Conservation (phyloP, 1,140 invertebrate genomes). For the Caenorhabditis tropicalis region DNA sequence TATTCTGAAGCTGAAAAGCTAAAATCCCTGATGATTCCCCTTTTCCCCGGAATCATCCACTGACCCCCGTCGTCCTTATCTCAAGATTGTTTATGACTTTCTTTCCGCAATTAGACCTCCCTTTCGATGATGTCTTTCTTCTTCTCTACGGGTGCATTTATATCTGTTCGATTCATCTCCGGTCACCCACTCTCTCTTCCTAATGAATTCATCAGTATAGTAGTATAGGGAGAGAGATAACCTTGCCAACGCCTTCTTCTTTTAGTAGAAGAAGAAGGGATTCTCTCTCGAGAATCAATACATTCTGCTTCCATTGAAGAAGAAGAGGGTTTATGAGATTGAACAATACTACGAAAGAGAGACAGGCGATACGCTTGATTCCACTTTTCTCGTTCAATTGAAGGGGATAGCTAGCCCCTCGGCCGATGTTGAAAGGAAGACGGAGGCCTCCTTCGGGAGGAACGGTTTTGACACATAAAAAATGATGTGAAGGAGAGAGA, state of each 20-base stretch:
- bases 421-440: no score
- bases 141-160: not conserved
- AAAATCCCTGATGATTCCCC: no score
- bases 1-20: no score
- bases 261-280: no score
- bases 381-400: no score
- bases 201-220: constrained; percentile 42
- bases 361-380: no score
- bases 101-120: not conserved
- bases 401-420: no score
- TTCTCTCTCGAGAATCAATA: no score
- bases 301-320: not conserved
- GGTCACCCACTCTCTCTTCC: not conserved
- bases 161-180: not conserved
- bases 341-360: not conserved
- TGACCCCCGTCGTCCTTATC: not conserved
- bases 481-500: no score
- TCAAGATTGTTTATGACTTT: not conserved
- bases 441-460: no score
- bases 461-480: no score
- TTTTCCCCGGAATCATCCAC: not conserved
- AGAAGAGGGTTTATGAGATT: not conserved
- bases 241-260: not conserved
- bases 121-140: not conserved
- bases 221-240: not conserved